phyloP scores from a whole-genome alignment of 2,888 invertebrate genomes.

The Drosophila birchii region DNA sequence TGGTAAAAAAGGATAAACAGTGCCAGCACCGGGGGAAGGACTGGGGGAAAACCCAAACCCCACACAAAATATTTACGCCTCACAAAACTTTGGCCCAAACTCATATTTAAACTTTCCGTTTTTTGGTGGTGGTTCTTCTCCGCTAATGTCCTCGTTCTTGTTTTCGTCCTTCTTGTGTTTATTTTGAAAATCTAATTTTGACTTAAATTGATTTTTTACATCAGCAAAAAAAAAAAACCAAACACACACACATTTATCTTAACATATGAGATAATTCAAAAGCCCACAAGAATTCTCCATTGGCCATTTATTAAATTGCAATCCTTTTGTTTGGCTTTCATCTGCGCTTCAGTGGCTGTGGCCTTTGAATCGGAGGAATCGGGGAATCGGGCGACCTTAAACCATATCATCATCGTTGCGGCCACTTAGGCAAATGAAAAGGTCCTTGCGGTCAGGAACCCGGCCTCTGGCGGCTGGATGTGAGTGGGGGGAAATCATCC shows the following conservation, averaged over 20 bases:
- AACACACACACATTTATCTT: conserved; percentile 2
- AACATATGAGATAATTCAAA: conserved; percentile 8
- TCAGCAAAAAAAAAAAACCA: conserved; percentile 9
- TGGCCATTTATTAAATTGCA: conserved; percentile 46
- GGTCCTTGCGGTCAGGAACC: conserved; percentile 28
- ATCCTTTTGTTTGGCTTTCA: conserved; percentile 38
- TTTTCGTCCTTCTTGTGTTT: conserved; percentile 51
- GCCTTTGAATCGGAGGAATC: conserved; percentile 19
- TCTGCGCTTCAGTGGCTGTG: conserved; percentile 43
- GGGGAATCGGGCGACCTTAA: not conserved
- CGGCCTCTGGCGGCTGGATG: not conserved
- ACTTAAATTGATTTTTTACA: conserved; percentile 75
- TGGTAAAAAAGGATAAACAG: conserved; percentile 73
- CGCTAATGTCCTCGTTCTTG: conserved; percentile 39
- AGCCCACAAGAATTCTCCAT: conserved; percentile 2
- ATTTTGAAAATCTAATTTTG: conserved; percentile 78
- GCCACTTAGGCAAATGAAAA: conserved; percentile 56
- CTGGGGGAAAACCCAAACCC: conserved; percentile 18
- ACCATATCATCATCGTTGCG: conserved; percentile 35
- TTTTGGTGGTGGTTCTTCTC: conserved; percentile 1
- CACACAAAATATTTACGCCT: conserved; percentile 78
- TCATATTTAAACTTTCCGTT: conserved; percentile 73
- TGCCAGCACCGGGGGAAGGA: conserved; percentile 4
- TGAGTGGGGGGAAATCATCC: not conserved
- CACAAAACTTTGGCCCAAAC: conserved; percentile 74